phyloP scores from a whole-genome alignment of 2,888 invertebrate species.

The Brassicogethes aeneus region DNA sequence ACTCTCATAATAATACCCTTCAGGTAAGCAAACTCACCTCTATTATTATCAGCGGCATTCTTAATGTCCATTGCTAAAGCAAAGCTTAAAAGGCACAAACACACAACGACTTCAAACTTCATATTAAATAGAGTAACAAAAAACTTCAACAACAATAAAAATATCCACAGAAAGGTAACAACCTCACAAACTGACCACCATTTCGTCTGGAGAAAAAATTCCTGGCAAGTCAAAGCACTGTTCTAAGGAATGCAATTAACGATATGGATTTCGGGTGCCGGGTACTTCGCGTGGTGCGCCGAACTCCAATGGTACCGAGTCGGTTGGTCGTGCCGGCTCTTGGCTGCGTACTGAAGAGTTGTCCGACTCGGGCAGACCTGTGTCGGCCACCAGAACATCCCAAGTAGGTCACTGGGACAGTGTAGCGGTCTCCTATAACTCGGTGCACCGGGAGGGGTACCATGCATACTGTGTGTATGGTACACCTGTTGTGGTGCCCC shows the following conservation, averaged over 20 bases:
- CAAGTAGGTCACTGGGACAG: slow-evolving; percentile 42
- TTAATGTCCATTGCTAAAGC: slow-evolving; percentile 21
- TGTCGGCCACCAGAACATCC: slow-evolving; percentile 40
- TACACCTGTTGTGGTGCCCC: slow-evolving; percentile 11
- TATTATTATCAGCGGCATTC: slow-evolving; percentile 16
- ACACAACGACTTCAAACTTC: slow-evolving; percentile 25
- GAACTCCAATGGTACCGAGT: neutral
- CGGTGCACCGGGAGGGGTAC: slow-evolving; percentile 17
- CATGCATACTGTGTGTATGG: slow-evolving; percentile 16
- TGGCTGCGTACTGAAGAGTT: slow-evolving; percentile 4
- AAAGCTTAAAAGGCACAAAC: slow-evolving; percentile 26
- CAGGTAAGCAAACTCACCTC: slow-evolving; percentile 27
- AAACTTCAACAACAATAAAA: neutral
- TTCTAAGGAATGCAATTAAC: too few species aligned
- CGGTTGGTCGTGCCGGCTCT: neutral
- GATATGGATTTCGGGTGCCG: too few species aligned
- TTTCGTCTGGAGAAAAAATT: neutral
- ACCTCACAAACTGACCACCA: neutral
- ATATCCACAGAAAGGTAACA: neutral
- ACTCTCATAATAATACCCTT: too few species aligned
- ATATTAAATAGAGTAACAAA: slow-evolving; percentile 18
- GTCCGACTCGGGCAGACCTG: slow-evolving; percentile 13
- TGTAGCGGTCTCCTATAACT: slow-evolving; percentile 37
- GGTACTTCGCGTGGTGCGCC: too few species aligned
- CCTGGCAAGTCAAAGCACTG: neutral